phyloP scores from a whole-genome alignment of 2,888 invertebrate species.

The Erebia ligea region DNA sequence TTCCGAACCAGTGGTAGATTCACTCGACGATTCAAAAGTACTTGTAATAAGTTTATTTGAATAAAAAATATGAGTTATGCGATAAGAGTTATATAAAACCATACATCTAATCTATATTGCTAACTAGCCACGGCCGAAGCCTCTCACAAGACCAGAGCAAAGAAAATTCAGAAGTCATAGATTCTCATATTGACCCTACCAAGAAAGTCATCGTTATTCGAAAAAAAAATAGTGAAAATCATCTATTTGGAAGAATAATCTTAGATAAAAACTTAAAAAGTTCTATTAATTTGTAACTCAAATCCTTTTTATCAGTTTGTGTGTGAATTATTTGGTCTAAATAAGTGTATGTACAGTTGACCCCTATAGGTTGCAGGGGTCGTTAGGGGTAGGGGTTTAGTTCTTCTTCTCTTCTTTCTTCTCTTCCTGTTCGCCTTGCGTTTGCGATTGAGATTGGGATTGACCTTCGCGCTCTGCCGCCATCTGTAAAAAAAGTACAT shows the following conservation, averaged over 20 bases:
- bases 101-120: too few species aligned
- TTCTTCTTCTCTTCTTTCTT: slow-evolving; percentile 68
- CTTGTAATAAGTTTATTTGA: too few species aligned
- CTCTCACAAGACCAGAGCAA: too few species aligned
- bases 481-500: slow-evolving; percentile 56
- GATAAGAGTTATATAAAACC: too few species aligned
- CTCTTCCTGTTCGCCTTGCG: slow-evolving; percentile 50
- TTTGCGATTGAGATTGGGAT: slow-evolving; percentile 45
- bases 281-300: not conserved
- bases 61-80: too few species aligned
- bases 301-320: slow-evolving; percentile 1
- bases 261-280: not conserved
- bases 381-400: slow-evolving; percentile 31
- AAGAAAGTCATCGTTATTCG: too few species aligned
- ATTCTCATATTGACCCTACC: too few species aligned
- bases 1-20: too few species aligned
- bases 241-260: not conserved
- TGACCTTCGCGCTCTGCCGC: slow-evolving; percentile 75
- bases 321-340: slow-evolving; percentile 21
- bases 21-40: too few species aligned
- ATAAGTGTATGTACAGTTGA: slow-evolving; percentile 30
- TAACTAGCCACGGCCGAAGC: too few species aligned
- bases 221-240: too few species aligned
- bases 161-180: too few species aligned
- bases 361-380: slow-evolving; percentile 6